These are phyloP conservation scores for Oriolus oriolus DNA, from an alignment of 2,113 vertebrate genomes.

Conservation along the genomic window DNA sequence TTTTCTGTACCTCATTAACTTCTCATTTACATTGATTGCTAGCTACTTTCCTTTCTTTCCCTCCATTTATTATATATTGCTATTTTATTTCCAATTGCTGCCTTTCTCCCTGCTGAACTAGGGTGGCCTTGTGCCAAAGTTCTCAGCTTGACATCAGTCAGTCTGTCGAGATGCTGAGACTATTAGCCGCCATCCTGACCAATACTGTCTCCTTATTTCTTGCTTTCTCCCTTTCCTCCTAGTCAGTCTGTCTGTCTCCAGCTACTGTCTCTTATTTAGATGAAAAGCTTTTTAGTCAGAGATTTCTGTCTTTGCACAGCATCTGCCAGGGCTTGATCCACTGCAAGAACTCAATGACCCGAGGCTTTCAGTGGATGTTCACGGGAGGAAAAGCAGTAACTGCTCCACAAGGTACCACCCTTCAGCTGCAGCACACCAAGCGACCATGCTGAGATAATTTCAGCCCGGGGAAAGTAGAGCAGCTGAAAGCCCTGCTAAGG, in stretches of 20 bases:
- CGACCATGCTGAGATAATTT: neutral
- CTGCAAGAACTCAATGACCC: neutral
- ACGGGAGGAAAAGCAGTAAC: neutral
- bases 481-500: neutral
- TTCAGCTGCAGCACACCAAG: neutral
- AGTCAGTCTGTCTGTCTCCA: slow-evolving; percentile 50
- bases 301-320: neutral
- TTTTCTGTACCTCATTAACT: slow-evolving; percentile 49
- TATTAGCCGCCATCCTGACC: slow-evolving; percentile 19
- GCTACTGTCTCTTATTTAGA: neutral
- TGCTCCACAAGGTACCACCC: neutral
- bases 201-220: neutral
- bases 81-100: slow-evolving; percentile 42
- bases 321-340: neutral
- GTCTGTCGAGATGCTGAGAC: neutral
- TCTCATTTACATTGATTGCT: slow-evolving; percentile 56
- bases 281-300: neutral
- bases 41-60: slow-evolving; percentile 1
- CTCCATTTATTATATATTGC: slow-evolving; percentile 30
- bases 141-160: slow-evolving; percentile 34
- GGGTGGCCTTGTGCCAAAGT: slow-evolving; percentile 42
- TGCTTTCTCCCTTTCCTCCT: neutral
- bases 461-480: neutral
- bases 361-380: neutral
- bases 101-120: neutral